Evolutionary conservation across 2,113 vertebrate species (phyloP).

Genomic region (Pardalotus punctatus): DNA sequence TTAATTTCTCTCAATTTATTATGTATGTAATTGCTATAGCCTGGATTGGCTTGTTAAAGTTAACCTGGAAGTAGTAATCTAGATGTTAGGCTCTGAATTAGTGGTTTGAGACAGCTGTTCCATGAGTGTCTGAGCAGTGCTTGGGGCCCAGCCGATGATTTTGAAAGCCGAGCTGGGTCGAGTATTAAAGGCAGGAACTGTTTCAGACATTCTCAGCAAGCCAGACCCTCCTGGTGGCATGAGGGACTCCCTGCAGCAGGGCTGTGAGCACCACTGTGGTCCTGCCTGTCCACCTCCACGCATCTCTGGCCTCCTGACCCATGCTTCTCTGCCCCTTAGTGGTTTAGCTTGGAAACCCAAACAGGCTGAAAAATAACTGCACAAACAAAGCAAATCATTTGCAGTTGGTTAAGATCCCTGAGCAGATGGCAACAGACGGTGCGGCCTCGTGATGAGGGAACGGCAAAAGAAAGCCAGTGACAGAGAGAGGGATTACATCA

Average conservation of each 20-base stretch:
- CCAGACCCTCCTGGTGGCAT: not conserved
- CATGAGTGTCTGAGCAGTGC: not conserved
- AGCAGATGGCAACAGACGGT: not conserved
- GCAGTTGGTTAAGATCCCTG: not conserved
- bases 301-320: not conserved
- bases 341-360: not conserved
- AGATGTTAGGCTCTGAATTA: not conserved
- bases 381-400: not conserved
- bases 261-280: not conserved
- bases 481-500: not conserved
- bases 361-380: not conserved
- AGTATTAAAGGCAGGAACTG: not conserved
- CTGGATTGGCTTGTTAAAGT: not conserved
- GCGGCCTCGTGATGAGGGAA: not conserved
- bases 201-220: not conserved
- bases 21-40: not conserved
- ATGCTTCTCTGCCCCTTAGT: not conserved
- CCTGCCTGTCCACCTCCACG: fast-evolving
- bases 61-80: not conserved
- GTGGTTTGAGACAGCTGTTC: not conserved
- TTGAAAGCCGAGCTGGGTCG: not conserved
- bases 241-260: not conserved
- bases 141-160: not conserved
- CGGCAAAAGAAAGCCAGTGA: not conserved
- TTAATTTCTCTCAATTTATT: not conserved